phyloP scores from a whole-genome alignment of 2,113 vertebrate species.

The Strigops habroptila region DNA sequence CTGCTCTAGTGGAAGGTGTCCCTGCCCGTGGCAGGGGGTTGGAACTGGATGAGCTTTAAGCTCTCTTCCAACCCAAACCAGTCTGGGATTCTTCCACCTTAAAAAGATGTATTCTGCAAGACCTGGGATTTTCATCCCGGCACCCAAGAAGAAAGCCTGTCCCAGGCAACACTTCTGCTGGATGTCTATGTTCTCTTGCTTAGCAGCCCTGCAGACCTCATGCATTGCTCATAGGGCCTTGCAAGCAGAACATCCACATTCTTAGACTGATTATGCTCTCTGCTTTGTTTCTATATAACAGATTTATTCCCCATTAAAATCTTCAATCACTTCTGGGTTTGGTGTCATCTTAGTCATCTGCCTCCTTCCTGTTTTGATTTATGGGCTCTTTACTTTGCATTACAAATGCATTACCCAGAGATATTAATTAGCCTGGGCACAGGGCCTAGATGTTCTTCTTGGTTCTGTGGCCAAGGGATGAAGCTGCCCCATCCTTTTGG shows the following conservation, averaged over 20 bases:
- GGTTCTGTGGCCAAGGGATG: not conserved
- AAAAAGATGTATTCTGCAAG: not conserved
- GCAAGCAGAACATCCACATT: not conserved
- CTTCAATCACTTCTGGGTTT: not conserved
- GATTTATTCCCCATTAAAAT: not conserved
- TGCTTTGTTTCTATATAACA: not conserved
- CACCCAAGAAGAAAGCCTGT: not conserved
- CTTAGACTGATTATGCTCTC: not conserved
- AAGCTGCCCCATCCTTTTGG: not conserved
- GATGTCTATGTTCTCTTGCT: fast-evolving
- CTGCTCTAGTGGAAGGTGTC: not conserved
- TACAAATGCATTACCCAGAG: not conserved
- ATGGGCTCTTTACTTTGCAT: not conserved
- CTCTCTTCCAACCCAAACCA: not conserved
- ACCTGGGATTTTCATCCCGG: not conserved
- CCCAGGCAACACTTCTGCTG: not conserved
- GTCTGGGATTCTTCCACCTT: not conserved
- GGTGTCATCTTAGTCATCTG: not conserved
- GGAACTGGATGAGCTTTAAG: not conserved
- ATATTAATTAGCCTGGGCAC: not conserved
- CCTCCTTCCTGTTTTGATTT: not conserved
- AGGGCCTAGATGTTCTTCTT: not conserved
- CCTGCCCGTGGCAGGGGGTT: not conserved
- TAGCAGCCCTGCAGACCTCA: fast-evolving
- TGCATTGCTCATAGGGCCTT: not conserved